Evolutionary conservation across 92 coral and sea anemone species (phyloP), one percentile per base, ranked within the genome.

Genomic region (Phymanthus crucifer): DNA sequence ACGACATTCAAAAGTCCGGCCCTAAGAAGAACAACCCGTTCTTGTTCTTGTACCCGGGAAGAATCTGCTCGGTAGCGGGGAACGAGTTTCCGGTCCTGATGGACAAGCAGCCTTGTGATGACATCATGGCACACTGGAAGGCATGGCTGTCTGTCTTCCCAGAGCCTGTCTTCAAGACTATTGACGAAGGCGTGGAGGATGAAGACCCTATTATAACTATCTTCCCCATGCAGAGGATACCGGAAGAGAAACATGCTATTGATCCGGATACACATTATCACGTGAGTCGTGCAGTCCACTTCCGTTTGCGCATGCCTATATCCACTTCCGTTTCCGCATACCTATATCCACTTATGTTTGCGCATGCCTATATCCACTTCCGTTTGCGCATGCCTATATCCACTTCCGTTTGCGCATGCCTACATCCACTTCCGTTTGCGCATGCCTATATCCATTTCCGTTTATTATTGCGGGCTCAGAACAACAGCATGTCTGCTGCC

Each of bases 61-160:
- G 93, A 61, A 77, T 74, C 67, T 89, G 93, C 75, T 77, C 90
- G 48, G 76, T 89, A 32, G 93, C 93, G 43, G 93, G 93, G 47
- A 78, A 86, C 70, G 93, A 89, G 70, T 84, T 89, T 46, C 93
- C 93, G 50, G 86, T 86, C 27, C 89, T 86, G 27, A 71, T 89
- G 90, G 90, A 86, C 86, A 80, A 87, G 35, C 85, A 76, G 38
- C 93, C 93, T 65, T 78, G 79, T 46, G 80, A 70, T 32, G 70
- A 77, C 74, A 84, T 89, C 57, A 75, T 70, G 70, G 50, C 78
- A 19, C 93, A 89, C 78, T 89, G 93, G 93, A 89, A 82, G 82
- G 75, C 78, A 80, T 89, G 93, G 93, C 78, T 86, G 73, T 87
- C 90, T n/a, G 78, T 70, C 50, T 89, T 85, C 78, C 87, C 87